Base-by-base conservation (phyloP, 1,140 invertebrate genomes). In the Formica exsecta region DNA sequence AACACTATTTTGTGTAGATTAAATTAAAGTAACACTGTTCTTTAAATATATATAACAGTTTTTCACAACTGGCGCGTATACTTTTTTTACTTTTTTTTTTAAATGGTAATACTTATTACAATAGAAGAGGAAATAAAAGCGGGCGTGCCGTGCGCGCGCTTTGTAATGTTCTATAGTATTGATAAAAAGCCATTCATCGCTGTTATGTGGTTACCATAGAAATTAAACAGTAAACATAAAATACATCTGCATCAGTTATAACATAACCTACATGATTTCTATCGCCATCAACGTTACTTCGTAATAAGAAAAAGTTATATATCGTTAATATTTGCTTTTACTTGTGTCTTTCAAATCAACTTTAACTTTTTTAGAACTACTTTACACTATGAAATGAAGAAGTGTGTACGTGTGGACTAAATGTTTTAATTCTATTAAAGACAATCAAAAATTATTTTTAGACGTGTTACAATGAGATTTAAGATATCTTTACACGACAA, bases 401-500 rank as follows among this genome's bases (percentile, higher is more conserved):
- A 44, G 9, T 36, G 19, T 74, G 11, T 38, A 44, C 9, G 41
- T 16, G n/a, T 32, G 32, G 2, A 57, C 6, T 38, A 0, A 9
- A 44, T 74, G 8, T 74, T 8, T 59, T 65, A 8, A 6, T 64
- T 65, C 1, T 48, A 64, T 44, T n/a, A 65, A 48, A 65, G 32
- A 29, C 19, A 61, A 75, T 75, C 2, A 62, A 76, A 13, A 13
- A 36, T 36, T 65, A 19, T 6, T 44, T n/a, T 44, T 32, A 44
- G 16, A 65, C n/a, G 5, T 25, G 16, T 25, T 25, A 64, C 22
- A 38, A 41, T 98, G 98, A 96, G 97, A 93, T 97, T 98, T 87
- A 98, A 98, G 96, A 97, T 97, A 93, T 97, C 96, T 61, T 92
- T 97, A 80, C 96, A 96, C 90, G 96, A 97, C 91, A 96, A 97